phyloP scores from a whole-genome alignment of 2,888 invertebrate genomes.

The Caenorhabditis sinica region DNA sequence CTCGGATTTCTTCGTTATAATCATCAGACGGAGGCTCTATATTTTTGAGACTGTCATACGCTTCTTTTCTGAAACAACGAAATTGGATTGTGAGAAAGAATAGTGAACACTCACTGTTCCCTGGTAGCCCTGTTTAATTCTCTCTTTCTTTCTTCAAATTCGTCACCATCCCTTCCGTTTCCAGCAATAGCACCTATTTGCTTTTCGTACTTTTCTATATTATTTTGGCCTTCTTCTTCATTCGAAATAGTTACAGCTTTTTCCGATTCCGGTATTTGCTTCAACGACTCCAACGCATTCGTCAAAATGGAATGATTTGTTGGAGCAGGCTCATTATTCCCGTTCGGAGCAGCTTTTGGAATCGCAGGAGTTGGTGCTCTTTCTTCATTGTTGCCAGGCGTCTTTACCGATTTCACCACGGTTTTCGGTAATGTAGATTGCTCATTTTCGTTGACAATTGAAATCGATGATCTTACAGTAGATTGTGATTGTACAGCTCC shows the following conservation, averaged over 20 bases:
- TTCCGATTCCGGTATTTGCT: neutral
- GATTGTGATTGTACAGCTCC: too few species aligned
- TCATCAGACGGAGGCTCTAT: slow-evolving; percentile 22
- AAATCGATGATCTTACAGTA: neutral
- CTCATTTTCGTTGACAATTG: neutral
- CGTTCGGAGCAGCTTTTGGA: neutral
- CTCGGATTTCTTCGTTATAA: slow-evolving; percentile 4
- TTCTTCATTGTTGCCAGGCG: neutral
- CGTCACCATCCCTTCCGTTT: neutral
- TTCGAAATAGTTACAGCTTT: neutral
- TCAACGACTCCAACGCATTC: neutral
- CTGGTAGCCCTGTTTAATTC: neutral
- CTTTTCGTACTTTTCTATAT: slow-evolving; percentile 16
- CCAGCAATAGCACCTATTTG: neutral
- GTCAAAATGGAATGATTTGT: neutral
- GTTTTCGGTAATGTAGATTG: neutral
- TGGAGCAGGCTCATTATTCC: neutral
- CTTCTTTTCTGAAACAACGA: neutral
- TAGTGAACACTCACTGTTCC: slow-evolving; percentile 8
- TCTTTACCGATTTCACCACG: neutral
- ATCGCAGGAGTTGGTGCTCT: neutral
- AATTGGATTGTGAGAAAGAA: neutral
- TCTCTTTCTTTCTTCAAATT: neutral
- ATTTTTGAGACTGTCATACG: neutral
- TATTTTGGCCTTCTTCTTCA: neutral